Base-by-base conservation (phyloP, 2,113 vertebrate species). In the Orthonyx spaldingii region DNA sequence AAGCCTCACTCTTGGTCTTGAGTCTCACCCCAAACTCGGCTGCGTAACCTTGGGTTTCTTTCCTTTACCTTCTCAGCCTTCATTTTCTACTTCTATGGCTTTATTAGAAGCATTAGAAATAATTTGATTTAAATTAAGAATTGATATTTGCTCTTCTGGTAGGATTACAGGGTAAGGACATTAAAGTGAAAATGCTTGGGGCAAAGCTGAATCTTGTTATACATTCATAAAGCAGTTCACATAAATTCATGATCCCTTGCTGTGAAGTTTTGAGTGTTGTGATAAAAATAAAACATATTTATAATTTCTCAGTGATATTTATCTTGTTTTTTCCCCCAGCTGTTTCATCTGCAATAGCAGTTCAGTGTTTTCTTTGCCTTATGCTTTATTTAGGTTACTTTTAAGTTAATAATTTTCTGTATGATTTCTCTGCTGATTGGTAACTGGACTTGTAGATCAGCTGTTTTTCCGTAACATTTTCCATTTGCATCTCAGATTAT, bases 71-170 rank as follows among this genome's bases (percentile, higher is more conserved):
- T 76, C 39, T 91, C 47, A 64, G 42, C 27, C 6, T 47, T 91
- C 17, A 17, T 75, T 18, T 69, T 81, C 66, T 49, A 33, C 37
- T 86, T 56, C 60, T 72, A 10, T 65, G 57, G 65, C 63, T 75
- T 94, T 95, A 87, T 88, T 94, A 59, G 50, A 85, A 77, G 55
- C 55, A 63, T 80, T 95, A 84, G 63, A 66, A 96, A 88, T 86
- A 91, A 93, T 92, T 90, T 96, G 39, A 84, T 91, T 90, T 91
- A 92, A 96, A 94, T 91, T 77, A 93, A 85, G 75, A 75, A 44
- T 70, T 82, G 82, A 10, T 90, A 79, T 56, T 93, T 93, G 33
- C 79, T 93, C 50, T 91, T 72, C 71, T 95, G 82, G 64, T 83
- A 39, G 90, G 85, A 94, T 93, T 96, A 89, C 35, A 74, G 75